Base-by-base conservation (phyloP, 2,888 invertebrate species). In the Atethmia centrago region DNA sequence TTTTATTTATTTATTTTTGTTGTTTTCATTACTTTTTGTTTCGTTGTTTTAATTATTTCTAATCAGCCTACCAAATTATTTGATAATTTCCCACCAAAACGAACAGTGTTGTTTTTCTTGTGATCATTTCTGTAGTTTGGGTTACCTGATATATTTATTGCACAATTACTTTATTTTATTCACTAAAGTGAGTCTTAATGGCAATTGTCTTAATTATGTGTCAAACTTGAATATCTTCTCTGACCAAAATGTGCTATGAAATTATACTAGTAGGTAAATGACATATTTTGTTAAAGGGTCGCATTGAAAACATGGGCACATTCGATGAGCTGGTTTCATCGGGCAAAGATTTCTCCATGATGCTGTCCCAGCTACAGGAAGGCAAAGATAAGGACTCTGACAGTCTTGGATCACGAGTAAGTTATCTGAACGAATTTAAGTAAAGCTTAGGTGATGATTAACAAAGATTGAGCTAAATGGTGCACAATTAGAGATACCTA, bases 261-360 rank as follows among this genome's bases (percentile, higher is more conserved):
- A 12, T n/a, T 64, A n/a, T 64, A 36, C 7, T 31, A 19, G 42
- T n/a, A n/a, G n/a, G n/a, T 42, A 45, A 42, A 25, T 31, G 0
- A 42, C n/a, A 42, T 5, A 19, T 21, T 42, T 66, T 14, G 3
- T 77, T 83, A 53, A 89, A 97, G 96, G 97, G 97, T 9, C 91
- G 89, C 51, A 93, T 97, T 55, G 96, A 97, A 90, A 97, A 97
- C 42, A 96, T 97, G 92, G 97, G 97, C 3, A 97, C 97, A 0
- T 97, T 97, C 77, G 93, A 96, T 12, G 97, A 97, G 71, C 89
- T 97, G 16, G 94, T 96, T 21, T 91, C 95, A 12, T 95, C 96
- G 1, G 97, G 97, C 2, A 95, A 97, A 91, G 96, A 97, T 65
- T 97, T 97, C 76, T 95, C 97, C 0, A 94, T 97, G 92, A 88